Evolutionary conservation across 2,888 invertebrate genomes (phyloP), one percentile per base, ranked within the genome.

Genomic region (Epinotia demarniana): DNA sequence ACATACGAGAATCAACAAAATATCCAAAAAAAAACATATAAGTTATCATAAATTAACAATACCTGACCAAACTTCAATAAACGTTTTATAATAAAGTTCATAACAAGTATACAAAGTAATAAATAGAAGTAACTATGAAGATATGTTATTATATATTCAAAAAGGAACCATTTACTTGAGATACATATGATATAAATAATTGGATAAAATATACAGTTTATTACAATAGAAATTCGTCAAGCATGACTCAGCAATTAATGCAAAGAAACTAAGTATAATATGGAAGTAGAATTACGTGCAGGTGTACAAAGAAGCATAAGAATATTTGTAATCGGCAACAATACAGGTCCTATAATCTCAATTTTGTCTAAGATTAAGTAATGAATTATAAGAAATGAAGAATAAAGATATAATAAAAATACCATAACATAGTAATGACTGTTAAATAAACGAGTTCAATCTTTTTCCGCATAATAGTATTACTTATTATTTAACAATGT

Each of bases 1-100:
- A 76, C 72, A 61, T 75, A 57, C 49, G 49, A 75, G 63, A 75
- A 57, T 27, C 39, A 61, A 68, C 55, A 33, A 46, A 43, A 6
- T 55, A 64, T 27, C 23, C n/a, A 39, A 23, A 61, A 61, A 8
- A 9, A 33, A n/a, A 43, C 16, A 18, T 39, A n/a, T 18, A 33
- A 4, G 16, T 39, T 4, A 49, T 16, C 16, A 39, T 39, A 39
- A 39, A 39, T 39, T 39, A 39, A 39, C 9, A 39, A 39, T 39
- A 39, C 9, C 39, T 39, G 8, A 39, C 39, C 39, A 49, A 16
- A 49, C 16, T 49, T 16, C 49, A 49, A 49, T 49, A 49, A 49
- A 49, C 1, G 6, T 13, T 16, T 16, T 5, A 6, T 16, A 13
- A 49, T 49, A 46, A 46, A 46, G 3, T 13, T 46, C 13, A 46